Conservation (phyloP, 2,113 vertebrate genomes). For the Poecilia latipinna region DNA sequence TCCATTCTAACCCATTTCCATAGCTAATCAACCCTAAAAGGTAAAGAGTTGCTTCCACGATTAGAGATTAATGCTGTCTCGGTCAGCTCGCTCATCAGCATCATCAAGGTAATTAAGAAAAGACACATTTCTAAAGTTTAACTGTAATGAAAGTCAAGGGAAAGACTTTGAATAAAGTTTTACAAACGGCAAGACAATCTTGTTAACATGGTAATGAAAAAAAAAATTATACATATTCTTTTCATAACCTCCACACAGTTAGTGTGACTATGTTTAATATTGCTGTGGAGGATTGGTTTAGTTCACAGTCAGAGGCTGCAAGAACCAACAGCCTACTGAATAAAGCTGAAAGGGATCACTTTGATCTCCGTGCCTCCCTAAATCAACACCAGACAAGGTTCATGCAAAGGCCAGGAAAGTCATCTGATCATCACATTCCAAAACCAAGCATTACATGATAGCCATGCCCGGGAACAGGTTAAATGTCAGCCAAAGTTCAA, state of each 20-base stretch:
- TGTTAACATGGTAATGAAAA: neutral
- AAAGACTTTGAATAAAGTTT: conserved; percentile 48
- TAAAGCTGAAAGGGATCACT: conserved; percentile 62
- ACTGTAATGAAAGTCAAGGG: conserved; percentile 69
- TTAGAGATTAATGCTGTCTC: conserved; percentile 71
- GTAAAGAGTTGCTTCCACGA: conserved; percentile 67
- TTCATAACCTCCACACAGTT: conserved; percentile 31
- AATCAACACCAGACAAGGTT: conserved; percentile 83
- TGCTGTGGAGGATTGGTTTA: conserved; percentile 47
- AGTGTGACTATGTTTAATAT: conserved; percentile 29
- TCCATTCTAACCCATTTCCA: conserved; percentile 74
- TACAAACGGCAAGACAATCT: neutral
- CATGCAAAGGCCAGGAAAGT: conserved; percentile 79
- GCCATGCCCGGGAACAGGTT: conserved; percentile 64
- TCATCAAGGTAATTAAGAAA: conserved; percentile 71
- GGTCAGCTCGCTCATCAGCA: conserved; percentile 54
- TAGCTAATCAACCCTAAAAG: conserved; percentile 78
- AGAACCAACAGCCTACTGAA: conserved; percentile 54
- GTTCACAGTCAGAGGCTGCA: conserved; percentile 53
- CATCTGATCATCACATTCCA: conserved; percentile 81
- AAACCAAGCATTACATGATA: conserved; percentile 71
- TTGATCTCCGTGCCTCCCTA: conserved; percentile 79
- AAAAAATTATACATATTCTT: conserved; percentile 2
- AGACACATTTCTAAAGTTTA: conserved; percentile 69
- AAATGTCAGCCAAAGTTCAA: conserved; percentile 75